phyloP scores from a whole-genome alignment of 2,113 vertebrate species.

The Chamaea fasciata region DNA sequence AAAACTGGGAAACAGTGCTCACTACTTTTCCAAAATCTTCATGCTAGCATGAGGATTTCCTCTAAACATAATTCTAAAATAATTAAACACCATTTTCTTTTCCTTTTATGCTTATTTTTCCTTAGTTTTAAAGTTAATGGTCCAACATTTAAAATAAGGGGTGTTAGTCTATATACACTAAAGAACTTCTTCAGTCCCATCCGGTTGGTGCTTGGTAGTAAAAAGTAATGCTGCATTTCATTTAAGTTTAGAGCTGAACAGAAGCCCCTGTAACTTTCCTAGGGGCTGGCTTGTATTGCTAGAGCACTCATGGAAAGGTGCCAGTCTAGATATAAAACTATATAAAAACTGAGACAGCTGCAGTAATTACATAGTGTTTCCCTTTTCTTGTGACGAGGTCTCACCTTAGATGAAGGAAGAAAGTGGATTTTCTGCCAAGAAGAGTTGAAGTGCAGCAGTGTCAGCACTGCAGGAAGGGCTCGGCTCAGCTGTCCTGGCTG shows the following conservation, averaged over 20 bases:
- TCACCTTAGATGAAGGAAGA: not conserved
- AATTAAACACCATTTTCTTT: not conserved
- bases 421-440: not conserved
- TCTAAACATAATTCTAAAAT: not conserved
- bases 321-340: not conserved
- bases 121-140: not conserved
- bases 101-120: not conserved
- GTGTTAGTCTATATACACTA: not conserved
- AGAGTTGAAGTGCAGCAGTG: not conserved
- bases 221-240: not conserved
- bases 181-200: not conserved
- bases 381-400: not conserved
- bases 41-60: not conserved
- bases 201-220: not conserved
- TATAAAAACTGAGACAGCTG: not conserved
- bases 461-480: not conserved
- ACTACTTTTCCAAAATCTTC: not conserved
- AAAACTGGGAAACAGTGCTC: not conserved
- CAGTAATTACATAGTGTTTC: not conserved
- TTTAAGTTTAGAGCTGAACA: not conserved
- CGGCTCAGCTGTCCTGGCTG: not conserved
- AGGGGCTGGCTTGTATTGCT: not conserved
- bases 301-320: not conserved
- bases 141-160: not conserved
- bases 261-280: not conserved